Evolutionary conservation across 2,888 invertebrate genomes (phyloP), one percentile per base, ranked within the genome.

Genomic region (Drosophila barbarae): DNA sequence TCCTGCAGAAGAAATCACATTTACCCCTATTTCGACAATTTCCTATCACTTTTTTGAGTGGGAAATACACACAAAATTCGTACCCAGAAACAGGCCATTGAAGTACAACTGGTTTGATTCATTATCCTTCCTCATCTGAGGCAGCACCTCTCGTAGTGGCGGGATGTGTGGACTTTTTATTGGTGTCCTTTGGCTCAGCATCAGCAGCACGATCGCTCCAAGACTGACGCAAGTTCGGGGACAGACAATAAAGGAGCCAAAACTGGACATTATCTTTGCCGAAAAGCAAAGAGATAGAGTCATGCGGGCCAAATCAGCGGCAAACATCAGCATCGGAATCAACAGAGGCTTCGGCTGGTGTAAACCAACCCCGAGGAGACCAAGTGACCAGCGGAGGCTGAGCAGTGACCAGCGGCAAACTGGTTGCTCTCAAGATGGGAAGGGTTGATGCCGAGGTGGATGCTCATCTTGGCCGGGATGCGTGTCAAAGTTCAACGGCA

Each of bases 231-330:
- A 53, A 41, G 42, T 51, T 61, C 38, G 67, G 28, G 50, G 44
- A 46, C 51, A 64, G 44, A 47, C 71, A 54, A 55, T 70, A 70
- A 69, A 63, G 38, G 65, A 42, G 59, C 67, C 50, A 44, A 82
- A 82, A 82, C 84, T 82, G 84, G 81, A 84, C 84, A 84, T 82
- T 84, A 79, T 77, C 74, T 60, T 39, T 69, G 70, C 77, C 78
- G 54, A 84, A 78, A 81, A 77, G 56, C 57, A 47, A 28, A 44
- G 26, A 56, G 54, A 64, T 42, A 28, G 55, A 71, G 53, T 39
- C 49, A 84, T 82, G 84, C 81, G 81, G 81, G 81, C 72, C 69
- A 69, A 83, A 79, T 83, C 80, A 71, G 66, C 53, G 44, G 32
- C 68, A 73, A 58, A 53, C 38, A 61, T 58, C 57, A 67, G 47